Evolutionary conservation across 2,888 invertebrate species (phyloP), one percentile per base, ranked within the genome.

Genomic region (Bhutanitis thaidina): DNA sequence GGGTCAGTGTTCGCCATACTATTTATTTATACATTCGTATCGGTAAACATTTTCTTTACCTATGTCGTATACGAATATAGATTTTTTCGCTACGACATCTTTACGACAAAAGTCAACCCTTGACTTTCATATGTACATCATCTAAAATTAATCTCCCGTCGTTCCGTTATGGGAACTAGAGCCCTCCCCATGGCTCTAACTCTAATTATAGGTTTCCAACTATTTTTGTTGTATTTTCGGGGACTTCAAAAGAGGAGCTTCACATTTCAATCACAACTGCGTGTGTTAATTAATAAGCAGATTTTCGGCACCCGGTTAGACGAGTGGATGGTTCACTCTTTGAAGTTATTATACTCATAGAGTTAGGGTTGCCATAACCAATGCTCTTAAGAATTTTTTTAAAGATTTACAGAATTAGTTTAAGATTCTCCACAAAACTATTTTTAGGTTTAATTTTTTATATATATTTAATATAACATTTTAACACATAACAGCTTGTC

Each of bases 241-340:
- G 25, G 41, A 59, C 60, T 58, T 70, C 65, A 65, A 71, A 69
- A 58, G 65, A 55, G 62, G 59, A 57, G 64, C 67, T 65, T 77
- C 71, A 74, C 68, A 72, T 79, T 80, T 80, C 78, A 74, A 75
- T 81, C 74, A 66, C 61, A 68, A 64, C 65, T 66, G 62, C 56
- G 57, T 62, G 62, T 65, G 64, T 73, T 74, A 80, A 78, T 79
- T 81, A 78, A 69, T 63, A 56, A 59, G 50, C 49, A 50, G 52
- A 68, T 71, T 66, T 69, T 61, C 57, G 62, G 61, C 62, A 61
- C 60, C 64, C 67, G 57, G 61, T 59, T 60, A 67, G 74, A 69
- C 63, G 32, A 43, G 32, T 65, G 61, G 53, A 63, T 56, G 58
- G 56, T 58, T 54, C 44, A 5, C 30, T 15, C 41, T 48, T 48